Evolutionary conservation across 1,140 invertebrate genomes (phyloP).

Genomic region (Drosophila sucinea): DNA sequence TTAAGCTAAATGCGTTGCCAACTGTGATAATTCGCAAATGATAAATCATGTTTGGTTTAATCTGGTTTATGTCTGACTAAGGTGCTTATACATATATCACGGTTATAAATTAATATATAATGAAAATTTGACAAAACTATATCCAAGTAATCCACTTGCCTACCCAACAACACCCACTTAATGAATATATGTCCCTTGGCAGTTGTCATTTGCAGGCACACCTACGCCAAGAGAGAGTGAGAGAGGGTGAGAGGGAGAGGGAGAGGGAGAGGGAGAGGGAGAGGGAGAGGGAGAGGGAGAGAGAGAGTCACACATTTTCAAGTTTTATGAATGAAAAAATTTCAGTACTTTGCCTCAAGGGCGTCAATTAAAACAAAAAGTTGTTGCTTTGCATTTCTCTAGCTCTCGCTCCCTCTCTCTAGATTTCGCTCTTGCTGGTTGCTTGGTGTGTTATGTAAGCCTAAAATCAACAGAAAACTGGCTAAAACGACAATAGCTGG

Average conservation of each 20-base stretch:
- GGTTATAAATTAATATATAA: neutral
- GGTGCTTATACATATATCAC: neutral
- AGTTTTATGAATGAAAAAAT: conserved; percentile 60
- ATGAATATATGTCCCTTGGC: neutral
- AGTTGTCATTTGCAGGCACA: conserved; percentile 24
- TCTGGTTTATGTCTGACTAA: too few relatives aligned
- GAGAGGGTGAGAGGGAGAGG: neutral
- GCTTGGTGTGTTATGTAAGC: conserved; percentile 22
- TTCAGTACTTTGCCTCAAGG: conserved; percentile 37
- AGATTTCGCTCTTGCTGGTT: neutral
- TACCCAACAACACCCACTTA: neutral
- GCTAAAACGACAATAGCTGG: too few relatives aligned
- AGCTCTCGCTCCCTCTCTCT: neutral
- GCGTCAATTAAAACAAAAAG: conserved; percentile 29
- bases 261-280: neutral
- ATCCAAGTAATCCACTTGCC: neutral
- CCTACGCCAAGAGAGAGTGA: neutral
- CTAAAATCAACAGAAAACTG: conserved; percentile 26
- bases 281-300: neutral
- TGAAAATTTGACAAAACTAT: neutral
- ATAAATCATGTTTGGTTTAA: neutral
- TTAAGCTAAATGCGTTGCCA: too few relatives aligned
- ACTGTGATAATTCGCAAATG: too few relatives aligned
- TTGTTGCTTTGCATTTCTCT: conserved; percentile 6
- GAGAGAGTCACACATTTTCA: conserved; percentile 13